Evolutionary conservation across 1,140 invertebrate species (phyloP), one percentile per base, ranked within the genome.

Genomic region (Chlorops oryzae): DNA sequence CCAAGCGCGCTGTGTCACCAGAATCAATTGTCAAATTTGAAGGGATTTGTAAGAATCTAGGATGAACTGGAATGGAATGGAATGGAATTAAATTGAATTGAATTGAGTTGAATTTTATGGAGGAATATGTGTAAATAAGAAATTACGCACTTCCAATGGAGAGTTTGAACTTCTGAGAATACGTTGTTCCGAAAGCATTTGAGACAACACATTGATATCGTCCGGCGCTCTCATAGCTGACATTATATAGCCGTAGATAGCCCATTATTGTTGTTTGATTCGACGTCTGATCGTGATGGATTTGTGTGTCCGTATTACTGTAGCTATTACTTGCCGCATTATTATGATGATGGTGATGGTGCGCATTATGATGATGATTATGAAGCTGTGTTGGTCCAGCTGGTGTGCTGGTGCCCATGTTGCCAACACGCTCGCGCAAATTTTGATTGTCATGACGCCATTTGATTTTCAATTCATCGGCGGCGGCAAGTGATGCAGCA

Each of bases 171-270:
- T 88, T 90, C 28, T 79, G 74, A 0, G 93, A 96, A 70, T 96
- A 96, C 0, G 86, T 87, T 9, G 87, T 88, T 5, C 93, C 93
- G 76, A 87, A 95, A 48, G 80, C 81, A 66, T 96, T 97, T 1
- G 84, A 83, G 3, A 93, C 89, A 52, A 95, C 82, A 75, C 93
- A 98, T 66, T 98, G 93, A 75, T 96, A 97, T 65, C 80, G 81
- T 2, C 92, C 94, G 56, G 85, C 84, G 72, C 93, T 66, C 44
- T 69, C 65, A 47, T 59, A 59, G 18, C 49, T 69, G 1, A 69
- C 61, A 51, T 69, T 69, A n/a, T 52, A 55, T 2, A 69, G 37
- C 5, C 60, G 55, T 13, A 69, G 52, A 42, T 64, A 68, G 23
- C 65, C 65, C 32, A 59, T 59, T 34, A 69, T 66, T 5, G 59